Evolutionary conservation across 1,140 invertebrate genomes (phyloP), one percentile per base, ranked within the genome.

Genomic region (Fopius arisanus): DNA sequence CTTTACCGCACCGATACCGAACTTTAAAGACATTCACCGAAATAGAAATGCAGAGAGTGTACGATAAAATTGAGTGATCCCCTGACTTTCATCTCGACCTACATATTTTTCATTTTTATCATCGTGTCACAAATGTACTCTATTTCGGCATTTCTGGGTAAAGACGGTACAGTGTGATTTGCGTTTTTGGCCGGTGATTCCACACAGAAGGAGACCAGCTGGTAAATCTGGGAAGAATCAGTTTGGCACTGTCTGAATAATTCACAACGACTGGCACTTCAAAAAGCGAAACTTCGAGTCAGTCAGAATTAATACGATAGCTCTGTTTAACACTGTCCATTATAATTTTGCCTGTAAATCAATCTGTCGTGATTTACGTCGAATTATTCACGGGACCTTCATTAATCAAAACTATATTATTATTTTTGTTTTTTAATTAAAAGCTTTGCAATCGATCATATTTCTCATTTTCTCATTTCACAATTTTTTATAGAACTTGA

Each of bases 91-190:
- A 37, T 12, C 1, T 37, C 23, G 23, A 62, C 68, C 51, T 12
- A 59, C 3, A 72, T 72, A 67, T 43, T 72, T 72, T 65, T 26
- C 33, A 14, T 31, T 29, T n/a, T 26, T 43, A 6, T 65, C 54
- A 48, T 10, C 43, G 43, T 48, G 43, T 48, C 43, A 48, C 43
- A 48, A 48, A 48, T 48, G n/a, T 12, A 43, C 40, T 66, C 71
- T 73, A 62, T 72, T 72, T 54, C 65, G 26, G 26, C 33, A 37
- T 40, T 73, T 73, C 71, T 43, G 63, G 23, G 71, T 73, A 73
- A 41, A 48, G 43, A 48, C 33, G 12, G 43, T 33, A n/a, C 6
- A 71, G 16, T 54, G 23, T 40, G 59, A 63, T n/a, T 41, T 31
- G 71, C 29, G 19, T 67, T 67, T 67, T 73, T 73, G 63, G 71